Conservation (phyloP, 2,113 vertebrate genomes). For the Peromyscus polionotus region DNA sequence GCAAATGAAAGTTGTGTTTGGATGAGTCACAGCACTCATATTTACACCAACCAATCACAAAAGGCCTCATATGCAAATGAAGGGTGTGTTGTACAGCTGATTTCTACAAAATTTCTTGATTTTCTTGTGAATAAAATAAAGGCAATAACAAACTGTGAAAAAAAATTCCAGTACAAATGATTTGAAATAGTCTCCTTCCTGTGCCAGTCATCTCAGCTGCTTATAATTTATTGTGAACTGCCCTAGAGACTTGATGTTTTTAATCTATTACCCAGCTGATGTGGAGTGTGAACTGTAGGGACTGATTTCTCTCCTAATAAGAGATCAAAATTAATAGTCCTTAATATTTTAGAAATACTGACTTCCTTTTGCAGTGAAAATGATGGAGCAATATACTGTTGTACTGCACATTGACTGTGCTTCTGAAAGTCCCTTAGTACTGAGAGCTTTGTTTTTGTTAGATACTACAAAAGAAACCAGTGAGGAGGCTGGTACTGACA, state of each 20-base stretch:
- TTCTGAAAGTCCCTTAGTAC: neutral
- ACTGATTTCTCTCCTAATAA: conserved; percentile 32
- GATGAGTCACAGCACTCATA: too few relatives aligned
- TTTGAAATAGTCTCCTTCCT: neutral
- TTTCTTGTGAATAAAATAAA: neutral
- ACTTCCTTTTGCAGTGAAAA: conserved; percentile 15
- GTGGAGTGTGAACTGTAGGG: neutral
- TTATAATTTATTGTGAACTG: neutral
- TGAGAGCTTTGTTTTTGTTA: conserved; percentile 43
- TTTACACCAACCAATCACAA: too few relatives aligned
- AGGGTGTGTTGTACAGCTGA: neutral
- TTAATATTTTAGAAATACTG: neutral
- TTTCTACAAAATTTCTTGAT: neutral
- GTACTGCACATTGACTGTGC: conserved; percentile 15
- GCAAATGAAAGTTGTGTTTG: too few relatives aligned
- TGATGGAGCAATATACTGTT: neutral
- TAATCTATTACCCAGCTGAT: conserved; percentile 30
- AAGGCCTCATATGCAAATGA: too few relatives aligned
- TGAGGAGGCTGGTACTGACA: neutral
- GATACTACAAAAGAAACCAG: neutral
- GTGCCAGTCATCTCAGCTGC: neutral
- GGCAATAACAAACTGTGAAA: neutral
- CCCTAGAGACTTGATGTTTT: neutral
- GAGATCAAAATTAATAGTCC: conserved; percentile 30
- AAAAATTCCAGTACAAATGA: neutral